phyloP scores from a whole-genome alignment of 2,797 vertebrate genomes.

The Diplodus sargus region DNA sequence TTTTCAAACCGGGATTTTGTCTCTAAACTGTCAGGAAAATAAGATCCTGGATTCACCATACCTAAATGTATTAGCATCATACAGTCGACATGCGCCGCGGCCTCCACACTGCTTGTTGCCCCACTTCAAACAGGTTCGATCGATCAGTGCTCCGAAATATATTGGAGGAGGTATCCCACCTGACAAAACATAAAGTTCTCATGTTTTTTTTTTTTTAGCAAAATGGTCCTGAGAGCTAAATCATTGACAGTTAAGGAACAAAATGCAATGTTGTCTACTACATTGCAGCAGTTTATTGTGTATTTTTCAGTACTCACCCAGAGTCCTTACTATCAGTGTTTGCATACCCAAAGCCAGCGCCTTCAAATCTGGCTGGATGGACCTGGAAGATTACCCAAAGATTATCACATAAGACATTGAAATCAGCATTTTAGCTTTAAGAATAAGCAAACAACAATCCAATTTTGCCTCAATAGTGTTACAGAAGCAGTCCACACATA shows the following conservation, averaged over 20 bases:
- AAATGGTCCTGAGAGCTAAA: background rate
- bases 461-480: background rate
- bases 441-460: background rate
- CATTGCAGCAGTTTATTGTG: background rate
- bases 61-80: conserved; percentile 85
- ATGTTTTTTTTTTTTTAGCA: background rate
- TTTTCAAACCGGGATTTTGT: background rate
- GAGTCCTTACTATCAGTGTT: conserved; percentile 90
- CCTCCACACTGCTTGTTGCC: conserved; percentile 87
- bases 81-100: conserved; percentile 91
- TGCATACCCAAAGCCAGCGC: conserved; percentile 94
- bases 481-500: background rate
- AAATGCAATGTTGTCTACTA: background rate
- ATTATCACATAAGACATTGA: background rate
- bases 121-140: conserved; percentile 94
- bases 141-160: conserved; percentile 92
- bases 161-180: conserved; percentile 95
- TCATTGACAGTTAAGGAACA: background rate
- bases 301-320: conserved; percentile 85
- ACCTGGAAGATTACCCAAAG: conserved; percentile 77
- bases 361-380: conserved; percentile 91
- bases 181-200: conserved; percentile 67
- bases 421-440: background rate
- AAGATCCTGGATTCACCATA: conserved; percentile 43
- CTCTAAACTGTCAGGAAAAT: background rate